Base-by-base conservation (phyloP, 2,888 invertebrate genomes). In the Harmothoe impar region DNA sequence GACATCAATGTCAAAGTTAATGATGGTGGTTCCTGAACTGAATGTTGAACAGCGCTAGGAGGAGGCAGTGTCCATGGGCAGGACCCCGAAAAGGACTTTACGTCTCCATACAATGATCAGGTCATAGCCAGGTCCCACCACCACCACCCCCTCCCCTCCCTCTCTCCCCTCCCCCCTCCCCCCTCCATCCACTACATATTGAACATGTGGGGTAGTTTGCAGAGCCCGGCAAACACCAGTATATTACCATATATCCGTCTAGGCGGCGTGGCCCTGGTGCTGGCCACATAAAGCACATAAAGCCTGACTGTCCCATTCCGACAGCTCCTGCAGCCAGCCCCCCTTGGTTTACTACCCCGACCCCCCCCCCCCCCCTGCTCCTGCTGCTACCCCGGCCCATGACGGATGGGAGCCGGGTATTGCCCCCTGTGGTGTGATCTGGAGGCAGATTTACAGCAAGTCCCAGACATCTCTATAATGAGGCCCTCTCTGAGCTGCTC, bases 221-320 rank as follows among this genome's bases (percentile, higher is more conserved):
- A 62, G 62, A n/a, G n/a, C 23, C 62, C 62, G 20, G 20, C 62
- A n/a, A n/a, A 3, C 62, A n/a, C 62, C n/a, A 5, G 7, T 62
- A 62, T 12, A n/a, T 62, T 15, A 62, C 62, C 62, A 62, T 62
- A 62, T 62, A 62, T 62, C 62, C 12, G 62, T n/a, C 62, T n/a
- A 43, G 43, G 43, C 43, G 43, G 23, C n/a, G 15, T 17, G 62
- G 62, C 62, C 54, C 62, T n/a, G 62, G n/a, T 15, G 20, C 23
- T 62, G 62, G 23, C 62, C n/a, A n/a, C 62, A 62, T 62, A 62
- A 62, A 62, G n/a, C 62, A 62, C 62, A n/a, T 62, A 62, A 62
- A 62, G 62, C n/a, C 62, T n/a, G 20, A 15, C 62, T 62, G 62
- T 62, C 62, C 62, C 62, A 62, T 62, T 62, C 23, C 3, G 62